Conservation (phyloP, 2,888 invertebrate species). For the Parnassius glacialis region DNA sequence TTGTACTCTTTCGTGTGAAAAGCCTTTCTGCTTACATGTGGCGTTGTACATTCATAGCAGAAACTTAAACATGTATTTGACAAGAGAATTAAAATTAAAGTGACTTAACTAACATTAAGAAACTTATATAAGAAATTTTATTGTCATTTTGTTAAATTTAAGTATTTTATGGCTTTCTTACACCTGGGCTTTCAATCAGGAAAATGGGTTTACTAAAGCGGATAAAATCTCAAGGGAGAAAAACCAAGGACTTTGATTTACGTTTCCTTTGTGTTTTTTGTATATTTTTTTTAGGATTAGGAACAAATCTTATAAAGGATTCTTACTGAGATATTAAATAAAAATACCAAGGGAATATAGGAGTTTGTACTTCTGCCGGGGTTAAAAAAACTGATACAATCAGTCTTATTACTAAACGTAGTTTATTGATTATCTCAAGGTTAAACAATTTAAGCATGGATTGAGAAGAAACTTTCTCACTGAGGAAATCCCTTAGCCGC, state of each 20-base stretch:
- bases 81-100: conserved; percentile 15
- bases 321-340: not conserved
- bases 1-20: conserved; percentile 34
- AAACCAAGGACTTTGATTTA: conserved; percentile 3
- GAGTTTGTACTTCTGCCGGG: no score
- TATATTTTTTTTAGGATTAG: conserved; percentile 11
- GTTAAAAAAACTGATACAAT: no score
- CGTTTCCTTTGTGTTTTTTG: not conserved
- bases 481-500: no score
- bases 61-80: conserved; percentile 20
- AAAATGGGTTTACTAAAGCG: conserved; percentile 5
- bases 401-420: no score
- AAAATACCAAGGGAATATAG: not conserved
- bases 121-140: conserved; percentile 5
- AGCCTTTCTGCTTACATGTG: conserved; percentile 30
- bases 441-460: no score
- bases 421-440: no score
- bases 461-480: no score
- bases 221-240: conserved; percentile 3
- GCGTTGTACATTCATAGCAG: conserved; percentile 18
- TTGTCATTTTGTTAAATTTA: not conserved
- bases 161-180: conserved; percentile 3
- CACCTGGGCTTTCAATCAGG: conserved; percentile 5
- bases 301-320: conserved; percentile 5
- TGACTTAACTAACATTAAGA: conserved; percentile 12